phyloP scores from a whole-genome alignment of 2,888 invertebrate species.

The Ormyrus labotus region DNA sequence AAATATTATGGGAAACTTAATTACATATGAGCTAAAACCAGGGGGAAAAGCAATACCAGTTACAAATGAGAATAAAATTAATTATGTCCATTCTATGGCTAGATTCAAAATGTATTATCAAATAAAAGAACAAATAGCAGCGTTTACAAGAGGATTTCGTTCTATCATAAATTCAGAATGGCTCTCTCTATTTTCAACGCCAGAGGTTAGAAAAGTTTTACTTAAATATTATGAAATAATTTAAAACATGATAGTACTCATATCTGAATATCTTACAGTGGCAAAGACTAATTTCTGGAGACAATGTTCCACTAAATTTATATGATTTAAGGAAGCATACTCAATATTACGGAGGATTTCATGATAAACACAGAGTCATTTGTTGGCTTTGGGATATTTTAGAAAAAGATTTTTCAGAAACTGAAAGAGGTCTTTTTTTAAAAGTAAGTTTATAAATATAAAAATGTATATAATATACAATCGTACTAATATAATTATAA shows the following conservation, averaged over 20 bases:
- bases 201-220: slow-evolving; percentile 79
- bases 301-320: slow-evolving; percentile 94
- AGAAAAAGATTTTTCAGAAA: slow-evolving; percentile 94
- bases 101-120: slow-evolving; percentile 99
- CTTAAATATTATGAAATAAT: not conserved
- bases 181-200: slow-evolving; percentile 95
- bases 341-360: slow-evolving; percentile 99
- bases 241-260: not conserved
- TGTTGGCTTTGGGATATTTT: slow-evolving; percentile 99
- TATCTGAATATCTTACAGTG: slow-evolving; percentile 75
- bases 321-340: slow-evolving; percentile 92
- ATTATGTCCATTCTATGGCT: slow-evolving; percentile 98
- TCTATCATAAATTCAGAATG: slow-evolving; percentile 97
- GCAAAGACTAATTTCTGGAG: slow-evolving; percentile 96
- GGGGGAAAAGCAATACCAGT: slow-evolving; percentile 96
- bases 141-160: slow-evolving; percentile 97
- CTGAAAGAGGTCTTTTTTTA: slow-evolving; percentile 94
- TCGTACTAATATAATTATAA: not conserved
- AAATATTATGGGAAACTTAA: slow-evolving; percentile 93
- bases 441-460: slow-evolving; percentile 76
- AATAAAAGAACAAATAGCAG: slow-evolving; percentile 96
- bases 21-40: slow-evolving; percentile 96
- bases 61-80: slow-evolving; percentile 98
- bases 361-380: slow-evolving; percentile 97
- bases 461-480: not conserved